These are phyloP conservation scores for Monodelphis domestica DNA, from an alignment of 2,797 vertebrate species.

Conservation along the genomic window DNA sequence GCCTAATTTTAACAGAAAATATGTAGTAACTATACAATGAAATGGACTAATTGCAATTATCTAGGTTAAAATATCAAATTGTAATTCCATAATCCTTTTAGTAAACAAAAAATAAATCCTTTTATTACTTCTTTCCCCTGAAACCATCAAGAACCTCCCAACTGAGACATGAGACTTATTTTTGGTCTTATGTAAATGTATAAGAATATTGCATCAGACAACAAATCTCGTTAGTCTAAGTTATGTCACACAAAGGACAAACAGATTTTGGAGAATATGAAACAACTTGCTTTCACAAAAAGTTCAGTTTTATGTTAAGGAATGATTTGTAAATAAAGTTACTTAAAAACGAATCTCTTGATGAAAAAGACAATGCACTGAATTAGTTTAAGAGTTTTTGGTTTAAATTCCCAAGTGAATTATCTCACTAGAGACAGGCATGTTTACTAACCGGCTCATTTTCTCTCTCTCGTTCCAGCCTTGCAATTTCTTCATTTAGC, in stretches of 20 bases:
- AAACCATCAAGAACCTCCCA: conserved; percentile 29
- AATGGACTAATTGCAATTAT: conserved; percentile 40
- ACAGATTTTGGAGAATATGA: conserved; percentile 48
- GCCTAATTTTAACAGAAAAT: neutral
- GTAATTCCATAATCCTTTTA: conserved; percentile 2
- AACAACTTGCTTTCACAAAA: conserved; percentile 36
- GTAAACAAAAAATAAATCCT: conserved; percentile 9
- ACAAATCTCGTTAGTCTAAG: conserved; percentile 45
- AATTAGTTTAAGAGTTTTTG: conserved; percentile 8
- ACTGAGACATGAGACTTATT: conserved; percentile 20
- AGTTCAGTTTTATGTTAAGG: conserved; percentile 6
- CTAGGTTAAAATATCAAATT: conserved; percentile 15
- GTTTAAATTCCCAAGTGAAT: neutral
- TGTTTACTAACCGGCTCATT: conserved; percentile 89
- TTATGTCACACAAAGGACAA: conserved; percentile 65
- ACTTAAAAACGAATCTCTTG: neutral
- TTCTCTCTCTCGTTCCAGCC: conserved; percentile 92
- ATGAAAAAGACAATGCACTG: neutral
- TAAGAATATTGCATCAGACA: conserved; percentile 71
- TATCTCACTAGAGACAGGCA: conserved; percentile 11
- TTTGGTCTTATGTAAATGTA: conserved; percentile 62
- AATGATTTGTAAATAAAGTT: conserved; percentile 23
- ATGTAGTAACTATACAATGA: neutral
- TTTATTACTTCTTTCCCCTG: conserved; percentile 40
- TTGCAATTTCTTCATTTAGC: conserved; percentile 90